These are phyloP conservation scores for Aphodius granarius DNA, from an alignment of 2,888 invertebrate genomes.

Conservation along the genomic window DNA sequence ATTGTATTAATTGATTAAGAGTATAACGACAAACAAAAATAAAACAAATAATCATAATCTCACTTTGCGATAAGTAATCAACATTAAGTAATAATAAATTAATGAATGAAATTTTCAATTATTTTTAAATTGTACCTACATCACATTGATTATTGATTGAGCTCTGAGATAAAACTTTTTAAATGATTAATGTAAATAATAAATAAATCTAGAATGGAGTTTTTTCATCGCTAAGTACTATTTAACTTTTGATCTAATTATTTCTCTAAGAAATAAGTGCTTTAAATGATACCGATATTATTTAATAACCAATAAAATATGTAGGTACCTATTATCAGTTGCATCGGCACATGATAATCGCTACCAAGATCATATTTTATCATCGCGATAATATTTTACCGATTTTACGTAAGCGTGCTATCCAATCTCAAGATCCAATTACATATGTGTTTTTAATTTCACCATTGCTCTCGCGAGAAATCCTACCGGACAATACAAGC, in stretches of 20 bases:
- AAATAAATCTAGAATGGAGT: too few relatives aligned
- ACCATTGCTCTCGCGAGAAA: background rate
- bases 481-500: background rate
- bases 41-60: background rate
- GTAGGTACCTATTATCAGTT: background rate
- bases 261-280: too few relatives aligned
- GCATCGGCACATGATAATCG: background rate
- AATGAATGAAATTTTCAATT: background rate
- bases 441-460: conserved; percentile 9
- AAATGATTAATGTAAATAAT: too few relatives aligned
- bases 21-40: background rate
- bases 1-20: background rate
- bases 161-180: too few relatives aligned
- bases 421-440: background rate
- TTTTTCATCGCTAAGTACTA: too few relatives aligned
- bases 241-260: too few relatives aligned
- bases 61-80: background rate
- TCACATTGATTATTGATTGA: background rate
- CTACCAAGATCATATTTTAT: background rate
- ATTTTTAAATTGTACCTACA: background rate
- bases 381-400: background rate
- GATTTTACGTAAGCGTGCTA: background rate
- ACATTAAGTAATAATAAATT: background rate
- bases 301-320: too few relatives aligned
- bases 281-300: too few relatives aligned